These are phyloP conservation scores for Chromobotia macracanthus DNA, from an alignment of 2,797 vertebrate genomes.

Conservation along the genomic window DNA sequence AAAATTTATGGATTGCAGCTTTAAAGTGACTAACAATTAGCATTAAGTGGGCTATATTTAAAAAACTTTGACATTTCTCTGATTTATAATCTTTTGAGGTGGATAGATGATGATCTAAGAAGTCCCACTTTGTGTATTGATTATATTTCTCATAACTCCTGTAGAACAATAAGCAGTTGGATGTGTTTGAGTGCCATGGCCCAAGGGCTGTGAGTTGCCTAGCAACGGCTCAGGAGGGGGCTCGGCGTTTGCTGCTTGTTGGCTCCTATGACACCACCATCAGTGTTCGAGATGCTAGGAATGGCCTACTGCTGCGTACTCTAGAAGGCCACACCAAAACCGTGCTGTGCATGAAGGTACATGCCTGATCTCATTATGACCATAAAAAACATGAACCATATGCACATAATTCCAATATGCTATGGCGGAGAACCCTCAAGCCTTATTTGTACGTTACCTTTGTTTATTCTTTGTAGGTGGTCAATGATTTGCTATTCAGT, in stretches of 20 bases:
- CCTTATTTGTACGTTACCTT: background rate
- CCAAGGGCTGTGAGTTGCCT: slow-evolving; percentile 94
- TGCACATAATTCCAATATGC: background rate
- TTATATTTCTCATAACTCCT: background rate
- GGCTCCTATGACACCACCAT: slow-evolving; percentile 96
- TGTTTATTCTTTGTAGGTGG: slow-evolving; percentile 78
- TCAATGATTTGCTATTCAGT: slow-evolving; percentile 96
- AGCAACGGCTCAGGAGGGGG: slow-evolving; percentile 92
- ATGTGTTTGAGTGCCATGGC: slow-evolving; percentile 91
- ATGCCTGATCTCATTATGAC: background rate
- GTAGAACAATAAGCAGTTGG: slow-evolving; percentile 88
- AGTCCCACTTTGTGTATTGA: background rate
- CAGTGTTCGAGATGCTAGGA: slow-evolving; percentile 92
- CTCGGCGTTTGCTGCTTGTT: slow-evolving; percentile 88
- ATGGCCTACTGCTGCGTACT: slow-evolving; percentile 89
- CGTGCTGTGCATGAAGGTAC: slow-evolving; percentile 95
- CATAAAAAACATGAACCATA: too few relatives aligned
- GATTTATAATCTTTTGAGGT: background rate
- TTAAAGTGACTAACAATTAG: background rate
- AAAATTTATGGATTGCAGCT: too few relatives aligned
- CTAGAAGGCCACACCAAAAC: slow-evolving; percentile 95
- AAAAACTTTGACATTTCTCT: too few relatives aligned
- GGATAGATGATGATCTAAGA: background rate
- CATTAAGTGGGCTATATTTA: background rate
- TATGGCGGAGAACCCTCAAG: background rate